Conservation (phyloP, 2,113 vertebrate species). For the Myrmophylax atrothorax region DNA sequence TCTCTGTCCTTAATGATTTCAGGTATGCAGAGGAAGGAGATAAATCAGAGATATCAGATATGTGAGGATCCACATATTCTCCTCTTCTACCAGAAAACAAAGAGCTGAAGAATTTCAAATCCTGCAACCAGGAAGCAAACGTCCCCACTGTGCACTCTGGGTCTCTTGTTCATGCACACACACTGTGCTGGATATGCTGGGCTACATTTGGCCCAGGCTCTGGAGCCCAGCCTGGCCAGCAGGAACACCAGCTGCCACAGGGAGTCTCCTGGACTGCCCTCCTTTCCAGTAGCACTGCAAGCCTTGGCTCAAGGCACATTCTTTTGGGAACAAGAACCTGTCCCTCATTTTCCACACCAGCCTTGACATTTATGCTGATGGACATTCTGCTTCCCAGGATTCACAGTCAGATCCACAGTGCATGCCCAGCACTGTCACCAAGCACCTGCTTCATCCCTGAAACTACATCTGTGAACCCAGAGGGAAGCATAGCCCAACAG, state of each 20-base stretch:
- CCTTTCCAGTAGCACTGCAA: background rate
- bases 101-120: background rate
- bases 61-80: background rate
- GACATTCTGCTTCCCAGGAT: background rate
- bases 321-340: background rate
- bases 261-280: background rate
- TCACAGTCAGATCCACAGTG: background rate
- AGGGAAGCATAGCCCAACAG: background rate
- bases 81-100: background rate
- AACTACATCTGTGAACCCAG: background rate
- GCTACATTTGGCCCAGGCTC: background rate
- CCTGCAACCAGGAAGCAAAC: background rate
- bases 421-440: background rate
- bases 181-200: background rate
- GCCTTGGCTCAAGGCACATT: accelerated
- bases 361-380: background rate
- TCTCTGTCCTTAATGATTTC: background rate
- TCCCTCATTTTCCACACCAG: background rate
- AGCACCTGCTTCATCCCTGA: background rate
- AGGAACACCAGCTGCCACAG: background rate
- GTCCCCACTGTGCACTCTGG: background rate
- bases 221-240: background rate
- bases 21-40: slow-evolving; percentile 3
- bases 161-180: background rate
- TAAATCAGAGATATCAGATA: background rate